Conservation (phyloP, 2,888 invertebrate species). For the Tenthredo mesomela region DNA sequence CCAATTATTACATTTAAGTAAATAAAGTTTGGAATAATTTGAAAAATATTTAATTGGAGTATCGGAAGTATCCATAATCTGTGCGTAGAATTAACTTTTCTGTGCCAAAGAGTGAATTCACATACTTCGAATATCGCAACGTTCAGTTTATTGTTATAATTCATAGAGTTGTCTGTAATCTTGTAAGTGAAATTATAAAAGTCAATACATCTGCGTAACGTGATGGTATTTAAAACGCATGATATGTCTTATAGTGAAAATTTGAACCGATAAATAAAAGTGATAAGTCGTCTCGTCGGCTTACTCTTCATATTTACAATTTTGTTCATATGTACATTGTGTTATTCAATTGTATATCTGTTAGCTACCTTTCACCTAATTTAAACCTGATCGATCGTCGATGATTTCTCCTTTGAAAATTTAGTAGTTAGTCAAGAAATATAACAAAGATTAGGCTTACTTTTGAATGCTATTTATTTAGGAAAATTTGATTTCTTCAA, state of each 20-base stretch:
- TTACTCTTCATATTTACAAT: slow-evolving; percentile 39
- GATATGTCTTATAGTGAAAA: slow-evolving; percentile 21
- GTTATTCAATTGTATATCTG: neutral
- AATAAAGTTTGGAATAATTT: neutral
- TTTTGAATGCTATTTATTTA: slow-evolving; percentile 47
- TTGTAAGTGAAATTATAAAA: slow-evolving; percentile 35
- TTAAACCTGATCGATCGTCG: neutral
- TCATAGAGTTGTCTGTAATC: slow-evolving; percentile 33
- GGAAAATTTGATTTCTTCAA: slow-evolving; percentile 43
- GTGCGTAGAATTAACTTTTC: neutral
- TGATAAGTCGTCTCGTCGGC: neutral
- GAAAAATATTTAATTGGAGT: slow-evolving; percentile 3
- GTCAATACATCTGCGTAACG: slow-evolving; percentile 30
- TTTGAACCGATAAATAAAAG: slow-evolving; percentile 23
- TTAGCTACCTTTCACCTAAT: neutral
- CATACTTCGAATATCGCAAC: slow-evolving; percentile 13
- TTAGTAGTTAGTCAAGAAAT: neutral
- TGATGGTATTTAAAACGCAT: slow-evolving; percentile 22
- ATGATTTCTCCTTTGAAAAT: neutral
- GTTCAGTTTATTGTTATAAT: slow-evolving; percentile 12
- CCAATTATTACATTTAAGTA: neutral
- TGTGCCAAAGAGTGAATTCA: slow-evolving; percentile 36
- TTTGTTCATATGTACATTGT: too few species aligned
- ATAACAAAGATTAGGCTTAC: neutral
- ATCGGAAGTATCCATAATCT: neutral